Base-by-base conservation (phyloP, 2,113 vertebrate species). In the Corydoras maculifer region DNA sequence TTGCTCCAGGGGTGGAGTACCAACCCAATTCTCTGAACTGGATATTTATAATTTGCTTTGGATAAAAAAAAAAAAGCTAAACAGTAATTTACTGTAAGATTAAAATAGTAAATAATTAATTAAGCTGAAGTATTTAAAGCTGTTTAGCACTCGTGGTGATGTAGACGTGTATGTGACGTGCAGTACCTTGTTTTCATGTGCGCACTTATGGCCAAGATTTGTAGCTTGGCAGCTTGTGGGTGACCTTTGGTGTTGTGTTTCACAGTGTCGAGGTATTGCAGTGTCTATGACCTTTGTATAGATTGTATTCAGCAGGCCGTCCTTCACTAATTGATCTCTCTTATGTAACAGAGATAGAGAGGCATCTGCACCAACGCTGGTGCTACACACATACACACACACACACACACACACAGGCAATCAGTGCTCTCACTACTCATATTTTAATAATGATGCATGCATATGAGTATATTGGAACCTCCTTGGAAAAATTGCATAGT, bases 261-360 rank as follows among this genome's bases (percentile, higher is more conserved):
- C 71, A 68, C 71, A 55, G 53, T 29, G 43, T 15, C 35, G 68
- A 67, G 43, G 12, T 63, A 53, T n/a, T 18, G 58, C 62, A 70
- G 58, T 9, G 12, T 66, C 69, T 76, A 64, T 79, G 65, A 54
- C 68, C 69, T 74, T 60, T 62, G 60, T 67, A 63, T 67, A 49
- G 72, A 35, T 65, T 63, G 25, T 3, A 29, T 70, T 35, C 25
- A 50, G 12, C 51, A 65, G 25, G 48, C 25, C 68, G 76, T 53
- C 68, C 82, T 82, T 81, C 71, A 78, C 76, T 79, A 75, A 78
- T 74, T 79, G 67, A 85, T 83, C 79, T 73, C 73, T 74, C 72
- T 83, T 85, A 79, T 48, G 5, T 81, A 85, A 87, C 75, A 32
- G 30, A 35, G 49, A 66, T 60, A 30, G 11, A 65, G 64, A 50